These are phyloP conservation scores for Sicus ferrugineus DNA, from an alignment of 2,888 invertebrate genomes.

Conservation along the genomic window DNA sequence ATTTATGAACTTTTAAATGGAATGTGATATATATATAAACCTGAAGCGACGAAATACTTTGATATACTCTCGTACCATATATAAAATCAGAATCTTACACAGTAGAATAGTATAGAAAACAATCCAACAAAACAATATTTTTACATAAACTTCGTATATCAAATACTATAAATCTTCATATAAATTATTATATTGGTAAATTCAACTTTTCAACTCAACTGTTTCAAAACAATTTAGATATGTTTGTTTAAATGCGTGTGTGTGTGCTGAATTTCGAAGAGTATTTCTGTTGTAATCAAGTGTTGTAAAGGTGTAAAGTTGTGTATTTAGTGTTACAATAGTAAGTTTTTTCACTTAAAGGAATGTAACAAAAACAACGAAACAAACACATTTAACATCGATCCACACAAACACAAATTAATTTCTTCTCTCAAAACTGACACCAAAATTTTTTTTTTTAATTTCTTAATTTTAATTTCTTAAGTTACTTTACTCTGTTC, in stretches of 20 bases:
- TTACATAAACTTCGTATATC: not conserved
- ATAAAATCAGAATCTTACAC: not conserved
- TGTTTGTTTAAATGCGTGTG: not conserved
- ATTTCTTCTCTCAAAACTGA: constrained; percentile 16
- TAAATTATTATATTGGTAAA: too few species aligned
- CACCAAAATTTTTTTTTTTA: constrained; percentile 33
- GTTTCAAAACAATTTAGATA: not conserved
- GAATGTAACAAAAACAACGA: constrained; percentile 46
- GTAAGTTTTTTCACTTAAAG: not conserved
- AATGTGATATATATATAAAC: constrained; percentile 43
- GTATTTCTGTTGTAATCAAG: constrained; percentile 6
- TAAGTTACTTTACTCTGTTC: too few species aligned
- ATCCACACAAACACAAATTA: constrained; percentile 48
- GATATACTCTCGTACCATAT: constrained; percentile 4
- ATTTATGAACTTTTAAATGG: constrained; percentile 38
- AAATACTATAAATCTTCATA: too few species aligned
- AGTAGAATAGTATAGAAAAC: constrained; percentile 10
- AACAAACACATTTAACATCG: constrained; percentile 53
- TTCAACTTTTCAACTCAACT: too few species aligned
- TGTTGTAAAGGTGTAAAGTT: constrained; percentile 1
- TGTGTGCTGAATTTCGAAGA: not conserved
- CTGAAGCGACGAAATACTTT: constrained; percentile 42
- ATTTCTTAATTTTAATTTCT: too few species aligned
- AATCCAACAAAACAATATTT: not conserved
- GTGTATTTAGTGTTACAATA: constrained; percentile 14